Percentiles rank a stretch among this genome's conserved stretches.
These are phyloP conservation scores for Cataglyphis altisquamis DNA, from an alignment of 2,888 invertebrate genomes.

Conservation along the genomic window DNA sequence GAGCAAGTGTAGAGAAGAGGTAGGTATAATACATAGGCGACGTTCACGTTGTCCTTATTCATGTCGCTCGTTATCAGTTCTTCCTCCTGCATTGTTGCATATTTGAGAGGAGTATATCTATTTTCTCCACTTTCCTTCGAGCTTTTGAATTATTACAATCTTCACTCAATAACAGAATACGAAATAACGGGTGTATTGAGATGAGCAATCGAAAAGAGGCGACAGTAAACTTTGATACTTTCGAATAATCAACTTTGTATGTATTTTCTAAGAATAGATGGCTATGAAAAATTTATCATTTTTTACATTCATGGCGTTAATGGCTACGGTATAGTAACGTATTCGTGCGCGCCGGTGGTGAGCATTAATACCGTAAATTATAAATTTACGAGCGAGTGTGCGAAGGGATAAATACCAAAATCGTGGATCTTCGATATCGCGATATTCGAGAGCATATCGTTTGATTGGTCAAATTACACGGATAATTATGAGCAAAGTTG, in stretches of 20 bases:
- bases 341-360: conserved; percentile 51
- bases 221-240: too few species aligned
- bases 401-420: conserved; percentile 72
- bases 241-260: neutral
- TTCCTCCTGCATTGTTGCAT: neutral
- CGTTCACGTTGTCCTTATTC: neutral
- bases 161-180: neutral
- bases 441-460: conserved; percentile 59
- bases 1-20: conserved; percentile 13
- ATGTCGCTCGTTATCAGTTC: neutral
- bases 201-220: too few species aligned
- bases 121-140: neutral
- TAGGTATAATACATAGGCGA: neutral
- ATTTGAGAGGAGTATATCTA: neutral
- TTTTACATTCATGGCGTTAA: conserved; percentile 64
- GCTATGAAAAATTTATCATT: conserved; percentile 63
- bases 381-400: conserved; percentile 65
- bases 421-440: conserved; percentile 70
- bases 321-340: conserved; percentile 42
- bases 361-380: conserved; percentile 55
- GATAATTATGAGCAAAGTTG: conserved; percentile 53
- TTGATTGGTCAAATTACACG: conserved; percentile 50
- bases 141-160: neutral
- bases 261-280: neutral
- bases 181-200: neutral